A percentile compares a stretch with the other conserved stretches of the same genome.
phyloP scores from a whole-genome alignment of 30 jellyfish, hydroid and myxozoan species.

The Nemopilema nomurai region DNA sequence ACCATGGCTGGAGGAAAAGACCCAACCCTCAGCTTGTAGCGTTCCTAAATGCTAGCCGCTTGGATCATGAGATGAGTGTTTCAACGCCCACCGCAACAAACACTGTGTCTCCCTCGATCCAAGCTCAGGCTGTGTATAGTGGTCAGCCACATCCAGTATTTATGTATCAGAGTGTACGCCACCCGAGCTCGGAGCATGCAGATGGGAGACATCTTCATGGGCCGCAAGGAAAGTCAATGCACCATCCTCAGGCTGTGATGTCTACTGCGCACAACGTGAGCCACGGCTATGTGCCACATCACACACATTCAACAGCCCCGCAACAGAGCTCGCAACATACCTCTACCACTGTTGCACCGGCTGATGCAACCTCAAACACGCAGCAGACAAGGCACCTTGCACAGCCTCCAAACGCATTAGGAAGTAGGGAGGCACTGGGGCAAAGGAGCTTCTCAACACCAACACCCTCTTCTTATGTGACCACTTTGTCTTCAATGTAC shows the following conservation, averaged over 20 bases:
- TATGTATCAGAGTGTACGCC: conserved; percentile 31
- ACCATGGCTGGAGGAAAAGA: conserved; percentile 91
- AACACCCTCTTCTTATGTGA: conserved; percentile 5
- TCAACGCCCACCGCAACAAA: conserved; percentile 92
- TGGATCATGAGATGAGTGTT: conserved; percentile 81
- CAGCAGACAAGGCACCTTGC: conserved; percentile 23
- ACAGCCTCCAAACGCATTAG: neutral
- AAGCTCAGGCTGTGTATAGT: conserved; percentile 73
- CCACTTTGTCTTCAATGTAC: conserved; percentile 45
- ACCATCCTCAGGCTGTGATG: neutral
- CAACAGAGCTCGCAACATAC: neutral
- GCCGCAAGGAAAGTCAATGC: conserved; percentile 44
- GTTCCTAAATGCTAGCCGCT: conserved; percentile 75
- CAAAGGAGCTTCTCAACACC: conserved; percentile 4
- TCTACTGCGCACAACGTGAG: conserved; percentile 15
- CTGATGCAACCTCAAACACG: neutral
- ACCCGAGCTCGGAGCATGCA: conserved; percentile 17
- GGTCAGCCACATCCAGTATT: conserved; percentile 42
- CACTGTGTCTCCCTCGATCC: conserved; percentile 77
- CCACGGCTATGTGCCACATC: conserved; percentile 24
- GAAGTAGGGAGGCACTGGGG: conserved; percentile 9
- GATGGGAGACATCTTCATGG: conserved; percentile 15
- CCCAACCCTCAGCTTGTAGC: conserved; percentile 90
- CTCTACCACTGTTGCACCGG: conserved; percentile 12
- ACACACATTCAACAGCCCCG: conserved; percentile 12